Conservation (phyloP, 2,113 vertebrate species). For the Ia io region DNA sequence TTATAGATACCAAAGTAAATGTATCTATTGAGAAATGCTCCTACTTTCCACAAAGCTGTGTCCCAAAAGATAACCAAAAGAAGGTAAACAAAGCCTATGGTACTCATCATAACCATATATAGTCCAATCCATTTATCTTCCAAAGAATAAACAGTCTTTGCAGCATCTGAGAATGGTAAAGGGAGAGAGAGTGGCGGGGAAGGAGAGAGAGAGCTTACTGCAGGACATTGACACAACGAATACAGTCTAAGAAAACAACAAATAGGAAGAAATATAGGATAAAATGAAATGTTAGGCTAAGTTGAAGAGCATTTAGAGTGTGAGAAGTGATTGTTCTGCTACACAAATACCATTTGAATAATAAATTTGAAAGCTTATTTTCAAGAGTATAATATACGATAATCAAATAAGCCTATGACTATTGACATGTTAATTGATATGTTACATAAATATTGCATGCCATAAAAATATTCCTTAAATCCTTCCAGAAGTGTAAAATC, state of each 20-base stretch:
- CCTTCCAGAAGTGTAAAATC: not conserved
- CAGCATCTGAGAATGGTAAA: not conserved
- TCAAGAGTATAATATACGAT: not conserved
- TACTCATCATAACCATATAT: conserved; percentile 41
- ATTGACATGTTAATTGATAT: not conserved
- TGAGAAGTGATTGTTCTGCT: not conserved
- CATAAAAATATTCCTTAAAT: not conserved
- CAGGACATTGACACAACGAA: not conserved
- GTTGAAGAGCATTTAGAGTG: not conserved
- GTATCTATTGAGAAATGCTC: not conserved
- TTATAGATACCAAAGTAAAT: conserved; percentile 49
- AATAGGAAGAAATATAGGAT: not conserved
- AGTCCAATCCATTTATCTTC: conserved; percentile 39
- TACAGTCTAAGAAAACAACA: not conserved
- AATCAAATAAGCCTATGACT: not conserved
- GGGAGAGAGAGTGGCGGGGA: not conserved
- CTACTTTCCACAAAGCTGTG: conserved; percentile 32
- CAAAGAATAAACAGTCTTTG: conserved; percentile 43
- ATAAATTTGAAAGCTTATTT: not conserved
- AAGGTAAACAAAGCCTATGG: conserved; percentile 23
- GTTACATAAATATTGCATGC: not conserved
- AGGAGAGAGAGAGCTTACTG: not conserved
- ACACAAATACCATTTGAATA: not conserved
- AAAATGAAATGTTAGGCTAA: not conserved
- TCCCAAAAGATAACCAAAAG: conserved; percentile 51